A percentile compares a stretch with the other conserved stretches of the same genome.
Evolutionary conservation across 2,797 vertebrate genomes (phyloP).

Genomic region (Pelochelys cantorii): DNA sequence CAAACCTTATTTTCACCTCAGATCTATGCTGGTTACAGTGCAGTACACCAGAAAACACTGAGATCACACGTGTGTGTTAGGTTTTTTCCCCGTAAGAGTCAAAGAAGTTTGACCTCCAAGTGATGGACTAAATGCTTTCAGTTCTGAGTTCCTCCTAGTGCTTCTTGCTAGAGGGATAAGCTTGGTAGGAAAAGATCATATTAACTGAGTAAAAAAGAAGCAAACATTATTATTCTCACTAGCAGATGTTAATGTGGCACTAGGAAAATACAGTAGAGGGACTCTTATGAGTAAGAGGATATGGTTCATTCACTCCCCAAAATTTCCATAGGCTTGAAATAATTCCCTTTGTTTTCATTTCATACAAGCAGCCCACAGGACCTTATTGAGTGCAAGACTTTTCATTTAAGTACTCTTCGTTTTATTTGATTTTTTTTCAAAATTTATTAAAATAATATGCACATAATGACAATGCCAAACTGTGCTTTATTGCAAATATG

Average conservation of each 20-base stretch:
- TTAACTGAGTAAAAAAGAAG: neutral
- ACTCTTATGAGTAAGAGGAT: neutral
- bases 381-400: neutral
- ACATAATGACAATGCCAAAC: neutral
- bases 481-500: conserved; percentile 26
- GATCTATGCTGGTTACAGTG: neutral
- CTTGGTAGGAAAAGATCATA: neutral
- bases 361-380: neutral
- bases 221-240: neutral
- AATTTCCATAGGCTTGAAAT: neutral
- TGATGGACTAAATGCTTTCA: neutral
- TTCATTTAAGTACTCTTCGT: neutral
- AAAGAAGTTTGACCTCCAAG: neutral
- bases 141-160: neutral
- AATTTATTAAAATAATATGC: conserved; percentile 3
- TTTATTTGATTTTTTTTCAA: neutral
- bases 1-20: neutral
- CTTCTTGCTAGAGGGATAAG: neutral
- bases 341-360: neutral
- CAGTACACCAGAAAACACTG: neutral
- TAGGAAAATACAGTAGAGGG: neutral
- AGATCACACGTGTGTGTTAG: neutral
- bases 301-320: neutral
- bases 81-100: neutral
- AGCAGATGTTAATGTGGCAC: neutral